These are phyloP conservation scores for Myiotriccus ornatus DNA, from an alignment of 2,797 vertebrate genomes.

Conservation along the genomic window DNA sequence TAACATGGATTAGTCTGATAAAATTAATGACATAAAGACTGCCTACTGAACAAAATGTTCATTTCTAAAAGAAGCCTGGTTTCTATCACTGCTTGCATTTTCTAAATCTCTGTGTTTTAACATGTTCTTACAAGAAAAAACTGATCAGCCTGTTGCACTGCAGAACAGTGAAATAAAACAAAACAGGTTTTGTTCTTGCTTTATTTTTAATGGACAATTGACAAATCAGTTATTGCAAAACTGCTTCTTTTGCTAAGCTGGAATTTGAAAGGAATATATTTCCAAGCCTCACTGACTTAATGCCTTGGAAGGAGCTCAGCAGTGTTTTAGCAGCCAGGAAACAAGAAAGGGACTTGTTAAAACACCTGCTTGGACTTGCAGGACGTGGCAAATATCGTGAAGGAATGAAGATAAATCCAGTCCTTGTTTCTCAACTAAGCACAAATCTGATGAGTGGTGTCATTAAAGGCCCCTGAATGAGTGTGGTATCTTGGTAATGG, in stretches of 20 bases:
- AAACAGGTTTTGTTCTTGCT: background rate
- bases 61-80: background rate
- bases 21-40: background rate
- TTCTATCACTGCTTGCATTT: background rate
- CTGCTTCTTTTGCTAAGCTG: background rate
- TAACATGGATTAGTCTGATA: background rate
- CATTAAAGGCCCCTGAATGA: background rate
- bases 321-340: background rate
- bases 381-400: background rate
- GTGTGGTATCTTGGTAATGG: background rate
- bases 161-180: background rate
- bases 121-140: background rate
- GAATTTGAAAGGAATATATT: background rate
- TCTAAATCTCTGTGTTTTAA: background rate
- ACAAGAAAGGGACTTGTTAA: background rate
- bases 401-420: background rate
- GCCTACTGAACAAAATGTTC: background rate
- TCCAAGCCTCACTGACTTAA: background rate
- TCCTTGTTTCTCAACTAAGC: background rate
- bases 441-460: background rate
- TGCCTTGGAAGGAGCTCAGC: background rate
- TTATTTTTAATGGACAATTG: slow-evolving; percentile 43
- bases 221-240: slow-evolving; percentile 27
- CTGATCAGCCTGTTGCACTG: background rate
- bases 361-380: background rate